Base-by-base conservation (phyloP, 2,113 vertebrate genomes). In the Excalfactoria chinensis region DNA sequence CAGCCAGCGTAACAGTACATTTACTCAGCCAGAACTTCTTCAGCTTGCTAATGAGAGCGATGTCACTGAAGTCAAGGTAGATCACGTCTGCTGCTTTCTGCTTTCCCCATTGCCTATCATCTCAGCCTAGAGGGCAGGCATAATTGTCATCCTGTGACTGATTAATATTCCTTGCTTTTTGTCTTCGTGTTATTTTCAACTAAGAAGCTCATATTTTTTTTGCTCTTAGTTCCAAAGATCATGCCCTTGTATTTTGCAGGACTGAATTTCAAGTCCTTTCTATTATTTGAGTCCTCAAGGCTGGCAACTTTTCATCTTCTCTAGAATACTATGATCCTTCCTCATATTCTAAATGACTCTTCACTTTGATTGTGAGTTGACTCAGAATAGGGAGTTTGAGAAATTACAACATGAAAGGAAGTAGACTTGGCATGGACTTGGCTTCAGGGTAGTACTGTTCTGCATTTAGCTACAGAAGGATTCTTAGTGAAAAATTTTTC, bases 381-480 rank as follows among this genome's bases (percentile, higher is more conserved):
- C 69, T 93, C 51, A 74, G 90, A 95, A 73, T 16, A 37, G 72
- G 60, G 71, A 88, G 79, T 83, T 74, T 71, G 75, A 95, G 83
- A 95, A 95, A 95, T 94, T 80, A 59, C 79, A 90, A 76, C 88
- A 90, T 95, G 83, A 94, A 95, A 94, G 92, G 90, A 86, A 95
- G 85, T 67, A 83, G 85, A 63, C 79, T 89, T 91, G 95, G 93
- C 85, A 51, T 81, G 75, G 92, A 63, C 71, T 91, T 94, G 91
- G 84, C 91, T 96, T 87, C 75, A 14, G 95, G 92, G 88, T 84
- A 94, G 64, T 43, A 19, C 60, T 90, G 83, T 82, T 94, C 92
- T 80, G 69, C 4, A 4, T 13, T 80, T 76, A 88, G 76, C 79
- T 95, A 71, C 85, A 84, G 90, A 83, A 86, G 72, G 84, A 76